Base-by-base conservation (phyloP, 1,140 invertebrate species). In the Theocolax elegans region DNA sequence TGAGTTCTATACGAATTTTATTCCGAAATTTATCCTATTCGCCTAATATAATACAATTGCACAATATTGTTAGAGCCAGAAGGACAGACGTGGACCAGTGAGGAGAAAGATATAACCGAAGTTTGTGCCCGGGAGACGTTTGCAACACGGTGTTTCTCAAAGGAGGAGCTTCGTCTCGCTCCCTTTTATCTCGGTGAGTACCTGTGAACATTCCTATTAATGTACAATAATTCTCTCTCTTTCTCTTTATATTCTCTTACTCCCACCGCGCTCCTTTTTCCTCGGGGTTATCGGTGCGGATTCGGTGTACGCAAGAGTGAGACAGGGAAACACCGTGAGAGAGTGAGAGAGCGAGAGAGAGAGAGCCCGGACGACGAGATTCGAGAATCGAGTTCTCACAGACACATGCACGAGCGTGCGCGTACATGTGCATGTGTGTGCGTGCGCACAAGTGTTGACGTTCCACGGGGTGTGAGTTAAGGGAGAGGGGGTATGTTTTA, bases 111-210 rank as follows among this genome's bases (percentile, higher is more conserved):
- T n/a, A n/a, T n/a, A n/a, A n/a, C n/a, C n/a, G 31, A 35, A 10
- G 31, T 4, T 6, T 10, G 31, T 35, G 4, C 10, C 10, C 10
- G 4, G 4, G 10, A 35, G 4, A 35, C 31, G 4, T 35, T 10
- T 6, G 10, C 31, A 35, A 35, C 4, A 35, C 31, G 10, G 10
- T 35, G 4, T 35, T 6, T 35, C 51, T 35, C 65, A 42, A 25
- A 42, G 49, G 42, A 69, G 67, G 46, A 62, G 67, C 58, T 13
- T 21, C 12, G 38, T n/a, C 49, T 68, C 48, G 48, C 48, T 69
- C 67, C 67, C 31, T 44, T 44, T 54, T 17, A 69, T 54, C 27
- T 63, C 67, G 51, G 67, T 69, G 58, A 69, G 67, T 69, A 59
- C 15, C 12, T 17, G 27, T 48, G 17, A 48, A 8, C 12, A 15